A percentile compares a stretch with the other conserved stretches of the same genome.
phyloP scores from a whole-genome alignment of 2,888 invertebrate species.

The Phalera bucephala region DNA sequence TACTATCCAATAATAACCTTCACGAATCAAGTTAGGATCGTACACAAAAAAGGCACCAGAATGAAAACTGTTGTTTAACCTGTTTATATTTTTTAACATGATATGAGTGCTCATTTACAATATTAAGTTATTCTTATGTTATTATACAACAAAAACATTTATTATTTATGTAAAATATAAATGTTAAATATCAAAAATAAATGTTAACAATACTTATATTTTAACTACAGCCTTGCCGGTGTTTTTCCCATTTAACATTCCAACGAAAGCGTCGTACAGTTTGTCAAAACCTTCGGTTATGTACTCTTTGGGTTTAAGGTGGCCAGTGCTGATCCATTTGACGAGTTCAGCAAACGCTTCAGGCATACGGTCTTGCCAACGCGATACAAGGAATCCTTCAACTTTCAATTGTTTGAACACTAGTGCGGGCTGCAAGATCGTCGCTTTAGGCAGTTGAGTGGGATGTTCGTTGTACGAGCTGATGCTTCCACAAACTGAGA shows the following conservation, averaged over 20 bases:
- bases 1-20: no score
- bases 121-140: no score
- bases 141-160: no score
- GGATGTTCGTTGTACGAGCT: background rate
- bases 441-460: slow-evolving; percentile 11
- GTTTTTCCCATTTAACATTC: slow-evolving; percentile 47
- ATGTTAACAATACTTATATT: background rate
- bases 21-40: no score
- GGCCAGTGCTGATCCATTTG: slow-evolving; percentile 74
- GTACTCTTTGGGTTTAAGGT: slow-evolving; percentile 84
- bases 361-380: slow-evolving; percentile 49
- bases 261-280: slow-evolving; percentile 84
- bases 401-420: slow-evolving; percentile 78
- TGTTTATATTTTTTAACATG: no score
- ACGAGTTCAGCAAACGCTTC: slow-evolving; percentile 69
- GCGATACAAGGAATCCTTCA: slow-evolving; percentile 59
- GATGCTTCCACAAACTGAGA: background rate
- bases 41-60: no score
- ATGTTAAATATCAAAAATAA: no score
- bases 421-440: slow-evolving; percentile 72
- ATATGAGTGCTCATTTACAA: no score
- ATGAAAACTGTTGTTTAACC: no score
- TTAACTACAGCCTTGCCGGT: background rate
- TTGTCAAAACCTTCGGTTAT: slow-evolving; percentile 86
- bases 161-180: no score